Conservation (phyloP, 2,888 invertebrate species). For the Horisme vitalbata region DNA sequence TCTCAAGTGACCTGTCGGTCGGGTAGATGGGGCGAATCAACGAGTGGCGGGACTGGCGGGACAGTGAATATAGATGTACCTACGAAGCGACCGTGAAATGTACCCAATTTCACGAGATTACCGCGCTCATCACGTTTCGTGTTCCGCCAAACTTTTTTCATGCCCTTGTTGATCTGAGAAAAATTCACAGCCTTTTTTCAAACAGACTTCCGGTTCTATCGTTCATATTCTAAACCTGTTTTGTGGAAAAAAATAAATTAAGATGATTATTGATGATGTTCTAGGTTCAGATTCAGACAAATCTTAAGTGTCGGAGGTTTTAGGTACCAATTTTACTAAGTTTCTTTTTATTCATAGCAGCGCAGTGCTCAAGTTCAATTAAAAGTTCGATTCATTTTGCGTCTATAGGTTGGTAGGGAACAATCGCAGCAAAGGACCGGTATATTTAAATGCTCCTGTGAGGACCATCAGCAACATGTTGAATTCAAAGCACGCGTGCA, state of each 20-base stretch:
- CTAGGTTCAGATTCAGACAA: no score
- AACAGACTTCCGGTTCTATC: slow-evolving; percentile 22
- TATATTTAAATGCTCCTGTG: background rate
- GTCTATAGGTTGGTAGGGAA: no score
- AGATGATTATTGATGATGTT: no score
- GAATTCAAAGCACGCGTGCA: slow-evolving; percentile 4
- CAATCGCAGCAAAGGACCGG: no score
- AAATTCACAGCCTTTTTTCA: slow-evolving; percentile 25
- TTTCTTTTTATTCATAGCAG: no score
- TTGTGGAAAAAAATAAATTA: no score
- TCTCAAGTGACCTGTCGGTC: slow-evolving; percentile 37
- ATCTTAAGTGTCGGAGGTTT: no score
- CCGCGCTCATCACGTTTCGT: slow-evolving; percentile 13
- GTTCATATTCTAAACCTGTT: slow-evolving; percentile 1
- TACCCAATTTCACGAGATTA: background rate
- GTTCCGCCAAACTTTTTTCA: slow-evolving; percentile 22
- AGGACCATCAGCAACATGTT: no score
- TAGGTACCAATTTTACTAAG: background rate
- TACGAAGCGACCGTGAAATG: slow-evolving; percentile 19
- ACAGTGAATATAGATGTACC: slow-evolving; percentile 45
- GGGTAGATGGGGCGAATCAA: slow-evolving; percentile 34
- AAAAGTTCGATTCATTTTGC: no score
- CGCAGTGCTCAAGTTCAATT: no score
- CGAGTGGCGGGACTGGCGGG: slow-evolving; percentile 29
- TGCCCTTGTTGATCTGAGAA: slow-evolving; percentile 22